Conservation (phyloP, 35 echinoderm and acorn worm species). For the Heliocidaris erythrogramma region DNA sequence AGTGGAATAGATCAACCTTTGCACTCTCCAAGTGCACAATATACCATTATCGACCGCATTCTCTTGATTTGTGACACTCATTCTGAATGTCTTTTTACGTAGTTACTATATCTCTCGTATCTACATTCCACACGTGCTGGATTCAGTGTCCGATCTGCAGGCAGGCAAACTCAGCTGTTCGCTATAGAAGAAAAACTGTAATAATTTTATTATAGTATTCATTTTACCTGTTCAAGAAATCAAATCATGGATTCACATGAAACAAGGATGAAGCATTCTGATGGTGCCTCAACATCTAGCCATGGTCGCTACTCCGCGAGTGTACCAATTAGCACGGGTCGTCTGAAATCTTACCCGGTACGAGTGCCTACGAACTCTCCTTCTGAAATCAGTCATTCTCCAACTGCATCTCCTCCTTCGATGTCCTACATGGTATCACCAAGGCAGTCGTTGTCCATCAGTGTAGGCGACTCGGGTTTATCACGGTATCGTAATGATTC, state of each 20-base stretch:
- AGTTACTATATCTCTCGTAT: not conserved
- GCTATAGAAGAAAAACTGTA: not conserved
- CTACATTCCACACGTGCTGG: not conserved
- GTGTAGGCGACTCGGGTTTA: not conserved
- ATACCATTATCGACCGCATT: not conserved
- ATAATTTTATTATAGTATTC: not conserved
- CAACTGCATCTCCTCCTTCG: not conserved
- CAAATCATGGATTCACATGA: not conserved
- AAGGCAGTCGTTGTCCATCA: slow-evolving; percentile 30
- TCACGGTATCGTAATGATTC: slow-evolving; percentile 25
- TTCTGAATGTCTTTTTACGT: not conserved
- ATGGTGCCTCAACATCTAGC: not conserved
- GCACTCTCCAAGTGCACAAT: not conserved
- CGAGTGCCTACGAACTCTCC: not conserved
- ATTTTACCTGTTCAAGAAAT: not conserved
- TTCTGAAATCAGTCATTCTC: not conserved
- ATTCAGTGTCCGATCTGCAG: not conserved
- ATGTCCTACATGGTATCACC: not conserved
- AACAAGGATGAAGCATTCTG: no score
- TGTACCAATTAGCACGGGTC: slow-evolving; percentile 23
- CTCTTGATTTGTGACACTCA: not conserved
- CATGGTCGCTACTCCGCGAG: slow-evolving; percentile 13
- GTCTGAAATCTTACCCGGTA: slow-evolving; percentile 29
- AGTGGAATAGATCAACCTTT: not conserved
- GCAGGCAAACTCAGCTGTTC: not conserved